Base-by-base conservation (phyloP, 2,888 invertebrate species). In the Erebia aethiops region DNA sequence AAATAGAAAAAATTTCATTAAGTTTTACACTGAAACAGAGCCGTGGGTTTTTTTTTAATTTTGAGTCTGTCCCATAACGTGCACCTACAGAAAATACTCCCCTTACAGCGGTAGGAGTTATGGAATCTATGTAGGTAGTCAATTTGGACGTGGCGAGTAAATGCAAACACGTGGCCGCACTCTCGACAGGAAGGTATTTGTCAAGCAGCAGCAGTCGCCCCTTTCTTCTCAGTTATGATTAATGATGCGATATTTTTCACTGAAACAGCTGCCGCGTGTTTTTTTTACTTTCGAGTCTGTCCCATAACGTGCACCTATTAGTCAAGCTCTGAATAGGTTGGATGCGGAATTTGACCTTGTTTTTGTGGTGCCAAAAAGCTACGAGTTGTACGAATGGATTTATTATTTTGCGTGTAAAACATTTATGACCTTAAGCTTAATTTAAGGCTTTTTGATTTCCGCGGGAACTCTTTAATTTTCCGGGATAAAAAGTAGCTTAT, bases 221-320 rank as follows among this genome's bases (percentile, higher is more conserved):
- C 85, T 88, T 88, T 88, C 88, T 89, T 88, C 89, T 86, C 81
- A 85, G 84, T 83, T 87, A 88, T 91, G 91, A 91, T 91, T 89
- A 90, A 91, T 89, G 90, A 86, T 82, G 84, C 84, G 87, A 87
- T 90, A 90, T 91, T 90, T 91, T 91, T 91, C 90, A 90, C 85
- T 87, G 88, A 84, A 89, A 87, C 90, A 90, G 89, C 90, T 91
- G 90, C 87, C 82, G 82, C 87, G 87, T 87, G 87, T 90, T 90
- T 91, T 88, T 57, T 90, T 88, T 90, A 85, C 87, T 87, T 86
- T 85, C 87, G 83, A 87, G 86, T 88, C 88, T 87, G 88, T 87
- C 82, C 86, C 86, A 81, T 88, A 88, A 87, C 88, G 86, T 81
- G 83, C 83, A 83, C 86, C 90, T 91, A 89, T 91, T 90, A 89